These are phyloP conservation scores for Drosophila antonietae DNA, from an alignment of 2,888 invertebrate species.

Conservation along the genomic window DNA sequence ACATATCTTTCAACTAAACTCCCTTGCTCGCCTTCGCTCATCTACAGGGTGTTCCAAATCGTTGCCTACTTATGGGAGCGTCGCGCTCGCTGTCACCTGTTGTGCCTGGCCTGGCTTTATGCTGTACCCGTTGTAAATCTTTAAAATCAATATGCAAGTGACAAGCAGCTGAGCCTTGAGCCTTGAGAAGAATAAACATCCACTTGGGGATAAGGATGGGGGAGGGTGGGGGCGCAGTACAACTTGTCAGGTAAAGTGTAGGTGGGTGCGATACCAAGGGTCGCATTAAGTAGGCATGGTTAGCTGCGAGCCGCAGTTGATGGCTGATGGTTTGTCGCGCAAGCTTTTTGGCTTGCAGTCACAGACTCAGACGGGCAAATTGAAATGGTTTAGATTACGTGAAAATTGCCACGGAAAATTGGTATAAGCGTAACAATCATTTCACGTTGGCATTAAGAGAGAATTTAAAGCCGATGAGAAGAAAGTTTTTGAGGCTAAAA, in stretches of 20 bases:
- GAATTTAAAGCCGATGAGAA: not conserved
- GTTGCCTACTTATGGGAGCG: conserved; percentile 49
- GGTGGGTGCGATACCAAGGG: conserved; percentile 1
- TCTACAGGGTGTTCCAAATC: conserved; percentile 24
- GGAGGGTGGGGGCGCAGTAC: not conserved
- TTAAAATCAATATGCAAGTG: conserved; percentile 74
- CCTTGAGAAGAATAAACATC: conserved; percentile 26
- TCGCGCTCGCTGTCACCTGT: conserved; percentile 45
- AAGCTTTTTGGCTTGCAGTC: conserved; percentile 57
- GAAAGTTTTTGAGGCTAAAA: not conserved
- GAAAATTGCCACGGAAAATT: conserved; percentile 44
- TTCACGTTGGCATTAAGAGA: not conserved
- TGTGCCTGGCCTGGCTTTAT: conserved; percentile 38
- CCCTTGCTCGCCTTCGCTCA: not conserved
- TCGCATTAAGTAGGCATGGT: conserved; percentile 14
- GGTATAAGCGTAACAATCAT: conserved; percentile 1
- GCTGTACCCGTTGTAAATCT: conserved; percentile 58
- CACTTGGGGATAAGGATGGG: not conserved
- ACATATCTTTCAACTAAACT: not conserved
- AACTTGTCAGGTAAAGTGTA: conserved; percentile 8
- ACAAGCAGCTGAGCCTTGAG: conserved; percentile 50
- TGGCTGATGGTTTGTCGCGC: conserved; percentile 44
- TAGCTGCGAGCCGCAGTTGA: conserved; percentile 19
- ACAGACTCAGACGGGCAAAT: conserved; percentile 67
- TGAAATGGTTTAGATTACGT: conserved; percentile 72